phyloP scores from a whole-genome alignment of 2,113 vertebrate genomes.

The Dryoscopus gambensis region DNA sequence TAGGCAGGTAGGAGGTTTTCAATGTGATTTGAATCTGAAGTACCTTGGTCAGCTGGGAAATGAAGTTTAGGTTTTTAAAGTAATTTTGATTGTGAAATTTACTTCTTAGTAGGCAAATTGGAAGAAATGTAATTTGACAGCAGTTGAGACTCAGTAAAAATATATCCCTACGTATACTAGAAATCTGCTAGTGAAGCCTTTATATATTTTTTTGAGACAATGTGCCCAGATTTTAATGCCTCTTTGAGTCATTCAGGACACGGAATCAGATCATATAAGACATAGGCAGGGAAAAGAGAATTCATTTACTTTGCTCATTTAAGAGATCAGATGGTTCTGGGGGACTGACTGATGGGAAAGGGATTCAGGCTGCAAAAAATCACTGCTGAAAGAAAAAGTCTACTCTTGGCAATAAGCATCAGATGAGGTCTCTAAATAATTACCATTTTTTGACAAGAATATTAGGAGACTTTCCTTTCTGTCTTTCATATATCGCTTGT shows the following conservation, averaged over 20 bases:
- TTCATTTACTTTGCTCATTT: conserved; percentile 13
- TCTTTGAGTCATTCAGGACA: background rate
- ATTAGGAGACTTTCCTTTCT: background rate
- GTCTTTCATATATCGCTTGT: background rate
- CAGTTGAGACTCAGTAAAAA: background rate
- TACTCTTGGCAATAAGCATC: background rate
- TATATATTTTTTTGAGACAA: background rate
- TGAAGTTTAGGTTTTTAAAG: background rate
- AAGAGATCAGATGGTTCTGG: conserved; percentile 1
- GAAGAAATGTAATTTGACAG: background rate
- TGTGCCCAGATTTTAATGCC: background rate
- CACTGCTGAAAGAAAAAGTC: background rate
- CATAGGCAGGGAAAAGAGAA: background rate
- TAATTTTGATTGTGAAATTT: background rate
- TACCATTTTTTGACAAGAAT: background rate
- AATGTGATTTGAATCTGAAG: background rate
- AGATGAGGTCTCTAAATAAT: background rate
- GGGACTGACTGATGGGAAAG: background rate
- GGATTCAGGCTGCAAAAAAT: background rate
- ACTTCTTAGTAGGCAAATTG: background rate
- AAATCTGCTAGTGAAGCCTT: background rate
- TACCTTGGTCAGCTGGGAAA: background rate
- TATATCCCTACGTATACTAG: background rate
- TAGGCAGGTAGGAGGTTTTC: background rate
- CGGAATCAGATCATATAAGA: background rate